A percentile compares a stretch with the other conserved stretches of the same genome.
These are phyloP conservation scores for Bettongia penicillata DNA, from an alignment of 2,113 vertebrate species.

Conservation along the genomic window DNA sequence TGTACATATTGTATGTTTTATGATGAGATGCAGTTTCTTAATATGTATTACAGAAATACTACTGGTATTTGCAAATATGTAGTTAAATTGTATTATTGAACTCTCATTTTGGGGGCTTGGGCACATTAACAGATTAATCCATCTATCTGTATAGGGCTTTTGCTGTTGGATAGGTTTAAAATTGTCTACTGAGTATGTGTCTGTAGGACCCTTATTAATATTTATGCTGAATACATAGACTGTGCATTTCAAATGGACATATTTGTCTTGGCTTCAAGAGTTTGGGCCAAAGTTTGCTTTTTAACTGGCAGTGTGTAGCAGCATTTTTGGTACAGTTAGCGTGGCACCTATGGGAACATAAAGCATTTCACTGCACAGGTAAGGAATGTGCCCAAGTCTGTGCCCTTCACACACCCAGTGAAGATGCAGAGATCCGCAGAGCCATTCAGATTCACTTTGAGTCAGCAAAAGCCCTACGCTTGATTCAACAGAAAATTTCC, in stretches of 20 bases:
- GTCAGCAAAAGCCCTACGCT: constrained; percentile 88
- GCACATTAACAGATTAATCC: constrained; percentile 91
- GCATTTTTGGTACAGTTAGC: constrained; percentile 81
- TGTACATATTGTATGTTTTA: constrained; percentile 96
- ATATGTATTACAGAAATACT: constrained; percentile 89
- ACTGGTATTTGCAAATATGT: constrained; percentile 91
- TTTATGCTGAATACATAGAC: constrained; percentile 78
- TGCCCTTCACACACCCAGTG: constrained; percentile 76
- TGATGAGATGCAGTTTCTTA: constrained; percentile 91
- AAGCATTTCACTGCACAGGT: constrained; percentile 86
- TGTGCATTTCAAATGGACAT: constrained; percentile 80
- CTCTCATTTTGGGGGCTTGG: constrained; percentile 93
- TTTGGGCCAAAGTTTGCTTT: constrained; percentile 81
- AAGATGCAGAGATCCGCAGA: constrained; percentile 80
- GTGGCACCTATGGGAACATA: constrained; percentile 83
- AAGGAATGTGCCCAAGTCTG: constrained; percentile 86
- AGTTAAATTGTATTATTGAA: constrained; percentile 89
- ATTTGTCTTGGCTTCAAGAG: constrained; percentile 79
- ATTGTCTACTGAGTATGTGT: constrained; percentile 81
- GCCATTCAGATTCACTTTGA: constrained; percentile 77
- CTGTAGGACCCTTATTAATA: constrained; percentile 81
- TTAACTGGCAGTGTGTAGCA: constrained; percentile 79
- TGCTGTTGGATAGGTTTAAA: constrained; percentile 90
- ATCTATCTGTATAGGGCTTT: constrained; percentile 89
- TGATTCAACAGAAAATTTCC: constrained; percentile 83